These are phyloP conservation scores for Capitulum mitella DNA, from an alignment of 2,888 invertebrate genomes.

Conservation along the genomic window DNA sequence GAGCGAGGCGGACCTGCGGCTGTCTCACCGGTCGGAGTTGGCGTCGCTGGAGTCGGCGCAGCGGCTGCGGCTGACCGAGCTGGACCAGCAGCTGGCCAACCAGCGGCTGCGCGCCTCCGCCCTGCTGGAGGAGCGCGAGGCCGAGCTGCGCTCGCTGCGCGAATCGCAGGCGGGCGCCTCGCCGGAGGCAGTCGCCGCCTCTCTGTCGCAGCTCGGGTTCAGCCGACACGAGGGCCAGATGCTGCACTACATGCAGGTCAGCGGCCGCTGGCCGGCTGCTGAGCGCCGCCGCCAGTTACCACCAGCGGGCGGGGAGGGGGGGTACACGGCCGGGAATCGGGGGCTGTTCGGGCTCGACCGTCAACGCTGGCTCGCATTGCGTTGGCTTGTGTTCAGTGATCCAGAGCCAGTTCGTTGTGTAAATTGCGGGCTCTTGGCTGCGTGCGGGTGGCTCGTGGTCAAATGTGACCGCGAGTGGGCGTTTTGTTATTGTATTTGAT, in stretches of 20 bases:
- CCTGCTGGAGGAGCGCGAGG: constrained; percentile 71
- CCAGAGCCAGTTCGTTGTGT: too few relatives aligned
- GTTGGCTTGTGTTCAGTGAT: too few relatives aligned
- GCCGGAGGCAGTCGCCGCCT: constrained; percentile 24
- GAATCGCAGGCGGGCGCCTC: constrained; percentile 41
- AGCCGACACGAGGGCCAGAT: constrained; percentile 29
- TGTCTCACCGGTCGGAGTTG: constrained; percentile 44
- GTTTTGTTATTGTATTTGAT: too few relatives aligned
- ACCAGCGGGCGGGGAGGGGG: too few relatives aligned
- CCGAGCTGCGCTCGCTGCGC: constrained; percentile 57
- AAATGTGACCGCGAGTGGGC: too few relatives aligned
- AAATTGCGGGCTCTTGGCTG: too few relatives aligned
- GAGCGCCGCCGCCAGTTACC: too few relatives aligned
- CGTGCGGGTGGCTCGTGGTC: too few relatives aligned
- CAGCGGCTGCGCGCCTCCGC: constrained; percentile 67
- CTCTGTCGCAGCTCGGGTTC: constrained; percentile 26
- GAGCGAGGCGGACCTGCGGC: constrained; percentile 41
- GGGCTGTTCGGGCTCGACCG: too few relatives aligned
- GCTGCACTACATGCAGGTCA: constrained; percentile 32
- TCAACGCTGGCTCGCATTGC: too few relatives aligned
- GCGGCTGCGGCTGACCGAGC: constrained; percentile 49
- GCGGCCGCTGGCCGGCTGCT: too few relatives aligned
- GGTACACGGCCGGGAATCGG: too few relatives aligned
- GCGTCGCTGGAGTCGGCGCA: constrained; percentile 48
- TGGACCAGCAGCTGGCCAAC: constrained; percentile 59